Evolutionary conservation across 2,888 invertebrate species (phyloP), one percentile per base, ranked within the genome.

Genomic region (Adela reaumurella): DNA sequence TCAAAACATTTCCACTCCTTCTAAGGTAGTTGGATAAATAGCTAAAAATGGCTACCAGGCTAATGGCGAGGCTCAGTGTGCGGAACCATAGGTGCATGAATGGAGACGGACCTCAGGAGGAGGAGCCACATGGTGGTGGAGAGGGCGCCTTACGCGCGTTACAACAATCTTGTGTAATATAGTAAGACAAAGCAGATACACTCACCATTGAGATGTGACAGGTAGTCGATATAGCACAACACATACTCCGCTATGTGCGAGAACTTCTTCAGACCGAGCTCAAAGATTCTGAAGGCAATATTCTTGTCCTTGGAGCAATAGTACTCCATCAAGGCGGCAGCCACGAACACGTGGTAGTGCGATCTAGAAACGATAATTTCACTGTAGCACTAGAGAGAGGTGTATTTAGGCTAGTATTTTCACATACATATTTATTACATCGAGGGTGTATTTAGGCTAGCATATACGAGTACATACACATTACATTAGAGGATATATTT

Each of bases 301-400:
- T 94, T 94, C 69, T 95, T 94, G 70, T 97, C 97, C 71, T 99
- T 99, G 41, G 94, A 96, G 67, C 98, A 98, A 64, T 97, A 98
- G 69, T 98, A 99, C 70, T 99, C 99, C 97, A 99, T 98, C 0
- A 97, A 80, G 0, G 99, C 97, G 0, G 98, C 97, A 0, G 97
- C 91, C 1, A 97, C 96, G 70, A 92, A 99, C 43, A 98, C 92
- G 70, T 99, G 97, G 72, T 93, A 94, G 2, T 87, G 87, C 0
- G 89, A 88, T 29, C 88, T 83, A 53, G 57, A 20, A 5, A 20
- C 8, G 19, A 14, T n/a, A 24, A 24, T 24, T 24, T 24, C 10
- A 24, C n/a, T n/a, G n/a, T n/a, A n/a, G n/a, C n/a, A n/a, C n/a
- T n/a, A n/a, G n/a, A n/a, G n/a, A n/a, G n/a, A n/a, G n/a, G n/a